Evolutionary conservation across 2,113 vertebrate genomes (phyloP).

Genomic region (Coptodon rendalli): DNA sequence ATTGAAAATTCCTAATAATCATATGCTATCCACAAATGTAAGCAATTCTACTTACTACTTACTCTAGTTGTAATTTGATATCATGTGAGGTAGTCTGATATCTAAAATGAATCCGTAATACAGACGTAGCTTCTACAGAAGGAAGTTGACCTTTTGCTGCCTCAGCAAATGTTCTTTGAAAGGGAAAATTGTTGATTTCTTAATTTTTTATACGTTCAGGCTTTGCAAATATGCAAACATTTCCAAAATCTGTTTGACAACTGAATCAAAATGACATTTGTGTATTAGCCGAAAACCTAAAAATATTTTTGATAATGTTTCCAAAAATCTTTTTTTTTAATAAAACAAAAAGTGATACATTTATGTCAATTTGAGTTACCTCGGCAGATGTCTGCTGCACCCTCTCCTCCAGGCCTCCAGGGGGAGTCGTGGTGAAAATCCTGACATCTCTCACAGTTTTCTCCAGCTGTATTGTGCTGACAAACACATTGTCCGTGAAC

Average conservation of each 20-base stretch:
- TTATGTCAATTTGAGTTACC: constrained; percentile 44
- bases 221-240: neutral
- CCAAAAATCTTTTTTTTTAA: neutral
- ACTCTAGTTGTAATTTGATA: neutral
- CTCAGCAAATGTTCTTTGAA: neutral
- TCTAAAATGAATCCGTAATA: neutral
- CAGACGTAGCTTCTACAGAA: neutral
- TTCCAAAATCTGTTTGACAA: neutral
- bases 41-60: neutral
- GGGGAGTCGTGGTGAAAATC: constrained; percentile 84
- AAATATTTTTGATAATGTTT: neutral
- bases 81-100: neutral
- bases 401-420: constrained; percentile 78
- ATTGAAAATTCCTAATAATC: neutral
- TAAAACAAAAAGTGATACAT: neutral
- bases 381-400: constrained; percentile 71
- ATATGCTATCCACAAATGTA: neutral
- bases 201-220: neutral
- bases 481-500: constrained; percentile 81
- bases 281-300: neutral
- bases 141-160: neutral
- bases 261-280: neutral
- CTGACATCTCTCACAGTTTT: constrained; percentile 81
- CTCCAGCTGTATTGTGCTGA: constrained; percentile 80
- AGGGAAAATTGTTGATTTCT: neutral